phyloP scores from a whole-genome alignment of 1,140 invertebrate species.

The Drosophila chauvacae region DNA sequence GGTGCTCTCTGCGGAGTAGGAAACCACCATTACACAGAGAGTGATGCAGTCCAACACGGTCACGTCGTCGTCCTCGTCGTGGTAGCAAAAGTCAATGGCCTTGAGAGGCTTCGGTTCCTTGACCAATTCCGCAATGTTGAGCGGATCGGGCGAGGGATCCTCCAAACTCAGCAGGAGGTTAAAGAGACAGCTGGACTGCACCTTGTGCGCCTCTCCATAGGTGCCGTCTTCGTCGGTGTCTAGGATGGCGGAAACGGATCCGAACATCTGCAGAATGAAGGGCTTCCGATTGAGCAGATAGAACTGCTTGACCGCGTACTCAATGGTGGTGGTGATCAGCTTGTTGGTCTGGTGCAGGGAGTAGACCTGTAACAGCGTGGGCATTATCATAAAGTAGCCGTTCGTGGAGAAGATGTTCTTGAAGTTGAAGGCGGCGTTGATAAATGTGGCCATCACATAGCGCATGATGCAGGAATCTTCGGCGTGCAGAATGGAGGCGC shows the following conservation, averaged over 20 bases:
- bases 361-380: slow-evolving; percentile 97
- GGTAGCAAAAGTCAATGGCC: slow-evolving; percentile 98
- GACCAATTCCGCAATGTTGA: slow-evolving; percentile 97
- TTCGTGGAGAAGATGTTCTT: slow-evolving; percentile 99
- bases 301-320: slow-evolving; percentile 99
- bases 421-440: slow-evolving; percentile 99
- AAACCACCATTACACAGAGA: slow-evolving; percentile 98
- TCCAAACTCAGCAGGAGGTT: slow-evolving; percentile 96
- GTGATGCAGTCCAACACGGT: slow-evolving; percentile 97
- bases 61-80: slow-evolving; percentile 97
- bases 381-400: slow-evolving; percentile 98
- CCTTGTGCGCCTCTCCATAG: slow-evolving; percentile 95
- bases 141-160: slow-evolving; percentile 95
- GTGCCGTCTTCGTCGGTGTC: slow-evolving; percentile 95
- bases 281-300: slow-evolving; percentile 99
- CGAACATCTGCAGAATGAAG: slow-evolving; percentile 99
- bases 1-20: slow-evolving; percentile 97
- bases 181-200: slow-evolving; percentile 95
- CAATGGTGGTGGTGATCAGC: slow-evolving; percentile 96
- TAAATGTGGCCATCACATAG: slow-evolving; percentile 98
- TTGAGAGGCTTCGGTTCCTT: slow-evolving; percentile 98
- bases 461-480: slow-evolving; percentile 98
- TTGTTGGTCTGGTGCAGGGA: slow-evolving; percentile 99
- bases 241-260: slow-evolving; percentile 97
- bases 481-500: slow-evolving; percentile 97